phyloP scores from a whole-genome alignment of 2,113 vertebrate genomes.

The Phocoena phocoena region DNA sequence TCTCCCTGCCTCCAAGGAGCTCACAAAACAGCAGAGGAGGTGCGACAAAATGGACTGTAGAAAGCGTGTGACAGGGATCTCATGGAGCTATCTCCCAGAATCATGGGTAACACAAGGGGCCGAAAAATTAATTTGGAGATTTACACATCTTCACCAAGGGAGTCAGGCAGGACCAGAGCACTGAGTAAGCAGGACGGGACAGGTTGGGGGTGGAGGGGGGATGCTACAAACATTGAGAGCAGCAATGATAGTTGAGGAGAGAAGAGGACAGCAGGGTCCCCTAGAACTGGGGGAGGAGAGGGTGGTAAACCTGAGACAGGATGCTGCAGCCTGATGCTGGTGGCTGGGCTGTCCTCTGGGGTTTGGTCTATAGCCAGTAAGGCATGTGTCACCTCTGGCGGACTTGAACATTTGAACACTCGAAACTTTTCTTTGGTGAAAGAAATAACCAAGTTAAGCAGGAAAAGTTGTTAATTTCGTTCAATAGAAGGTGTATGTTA shows the following conservation, averaged over 20 bases:
- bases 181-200: too few relatives aligned
- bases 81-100: background rate
- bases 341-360: accelerated
- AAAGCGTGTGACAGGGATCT: accelerated
- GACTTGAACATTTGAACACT: background rate
- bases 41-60: accelerated
- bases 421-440: background rate
- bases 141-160: too few relatives aligned
- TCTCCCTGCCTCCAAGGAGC: background rate
- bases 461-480: background rate
- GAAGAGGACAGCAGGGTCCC: accelerated
- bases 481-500: accelerated
- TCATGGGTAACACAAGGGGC: background rate
- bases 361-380: background rate
- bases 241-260: background rate
- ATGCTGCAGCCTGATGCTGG: too few relatives aligned
- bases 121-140: accelerated
- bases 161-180: accelerated
- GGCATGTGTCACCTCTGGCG: background rate
- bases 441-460: background rate
- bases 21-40: too few relatives aligned
- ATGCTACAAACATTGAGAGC: accelerated
- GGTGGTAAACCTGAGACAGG: accelerated
- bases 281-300: accelerated
- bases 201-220: background rate